Percentiles rank a stretch among this genome's conserved stretches.
phyloP scores from a whole-genome alignment of 2,888 invertebrate species.

The Digitonthophagus gazella region DNA sequence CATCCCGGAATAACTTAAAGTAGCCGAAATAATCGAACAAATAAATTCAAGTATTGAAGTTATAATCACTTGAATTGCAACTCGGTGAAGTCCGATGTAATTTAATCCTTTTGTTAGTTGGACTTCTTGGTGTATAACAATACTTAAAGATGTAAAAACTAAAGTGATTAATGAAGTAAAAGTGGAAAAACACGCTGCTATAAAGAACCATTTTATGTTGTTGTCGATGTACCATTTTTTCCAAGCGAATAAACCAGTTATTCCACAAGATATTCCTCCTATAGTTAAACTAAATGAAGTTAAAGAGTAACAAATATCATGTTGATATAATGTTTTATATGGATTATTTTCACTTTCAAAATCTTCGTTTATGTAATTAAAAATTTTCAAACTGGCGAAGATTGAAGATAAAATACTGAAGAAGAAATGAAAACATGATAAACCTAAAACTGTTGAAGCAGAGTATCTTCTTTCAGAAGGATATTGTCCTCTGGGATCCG shows the following conservation, averaged over 20 bases:
- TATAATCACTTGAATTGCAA: slow-evolving; percentile 61
- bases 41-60: slow-evolving; percentile 58
- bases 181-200: slow-evolving; percentile 54
- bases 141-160: slow-evolving; percentile 25
- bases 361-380: slow-evolving; percentile 32
- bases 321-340: not conserved
- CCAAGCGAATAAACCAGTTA: slow-evolving; percentile 61
- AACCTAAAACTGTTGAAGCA: slow-evolving; percentile 64
- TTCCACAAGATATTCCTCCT: slow-evolving; percentile 55
- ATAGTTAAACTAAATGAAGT: slow-evolving; percentile 37
- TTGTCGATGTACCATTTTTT: slow-evolving; percentile 66
- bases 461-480: slow-evolving; percentile 68
- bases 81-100: slow-evolving; percentile 13
- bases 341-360: slow-evolving; percentile 7
- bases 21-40: slow-evolving; percentile 62
- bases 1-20: slow-evolving; percentile 63
- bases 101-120: not conserved
- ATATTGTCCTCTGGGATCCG: slow-evolving; percentile 58
- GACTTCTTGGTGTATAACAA: slow-evolving; percentile 15
- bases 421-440: slow-evolving; percentile 62
- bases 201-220: slow-evolving; percentile 63
- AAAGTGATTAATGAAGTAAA: slow-evolving; percentile 48
- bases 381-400: slow-evolving; percentile 55
- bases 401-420: slow-evolving; percentile 60
- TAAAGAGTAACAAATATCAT: slow-evolving; percentile 9